Conservation (phyloP, 2,113 vertebrate species). For the Strix aluco region DNA sequence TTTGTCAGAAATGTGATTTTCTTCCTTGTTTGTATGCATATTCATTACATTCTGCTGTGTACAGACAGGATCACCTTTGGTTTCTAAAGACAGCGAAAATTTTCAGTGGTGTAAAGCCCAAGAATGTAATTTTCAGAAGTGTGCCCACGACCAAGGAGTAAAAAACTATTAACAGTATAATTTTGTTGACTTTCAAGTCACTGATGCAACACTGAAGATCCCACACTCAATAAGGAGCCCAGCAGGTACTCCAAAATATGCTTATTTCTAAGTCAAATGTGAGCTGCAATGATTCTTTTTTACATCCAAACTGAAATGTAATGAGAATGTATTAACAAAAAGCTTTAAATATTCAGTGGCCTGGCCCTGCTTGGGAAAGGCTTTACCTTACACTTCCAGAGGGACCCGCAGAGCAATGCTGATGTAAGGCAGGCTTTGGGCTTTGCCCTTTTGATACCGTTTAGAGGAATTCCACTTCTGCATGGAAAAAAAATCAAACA, state of each 20-base stretch:
- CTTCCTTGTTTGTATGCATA: not conserved
- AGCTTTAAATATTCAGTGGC: not conserved
- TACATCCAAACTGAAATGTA: constrained; percentile 1
- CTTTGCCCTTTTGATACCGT: not conserved
- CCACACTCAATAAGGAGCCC: not conserved
- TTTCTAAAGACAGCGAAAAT: not conserved
- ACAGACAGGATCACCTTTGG: not conserved
- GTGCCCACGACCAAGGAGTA: not conserved
- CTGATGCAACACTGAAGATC: not conserved
- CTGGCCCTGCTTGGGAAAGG: not conserved
- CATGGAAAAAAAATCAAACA: not conserved
- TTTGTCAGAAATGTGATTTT: not conserved
- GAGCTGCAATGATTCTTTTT: not conserved
- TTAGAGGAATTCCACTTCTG: not conserved
- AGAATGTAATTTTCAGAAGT: not conserved
- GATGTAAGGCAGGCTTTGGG: not conserved
- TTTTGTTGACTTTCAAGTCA: not conserved
- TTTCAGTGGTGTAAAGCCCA: not conserved
- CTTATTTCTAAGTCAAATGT: not conserved
- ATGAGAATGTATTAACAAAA: not conserved
- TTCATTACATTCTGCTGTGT: not conserved
- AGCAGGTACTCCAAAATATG: not conserved
- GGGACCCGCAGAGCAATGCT: not conserved
- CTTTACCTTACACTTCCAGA: not conserved
- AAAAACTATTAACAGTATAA: not conserved